These are phyloP conservation scores for Lates japonicus DNA, from an alignment of 2,797 vertebrate species.

Conservation along the genomic window DNA sequence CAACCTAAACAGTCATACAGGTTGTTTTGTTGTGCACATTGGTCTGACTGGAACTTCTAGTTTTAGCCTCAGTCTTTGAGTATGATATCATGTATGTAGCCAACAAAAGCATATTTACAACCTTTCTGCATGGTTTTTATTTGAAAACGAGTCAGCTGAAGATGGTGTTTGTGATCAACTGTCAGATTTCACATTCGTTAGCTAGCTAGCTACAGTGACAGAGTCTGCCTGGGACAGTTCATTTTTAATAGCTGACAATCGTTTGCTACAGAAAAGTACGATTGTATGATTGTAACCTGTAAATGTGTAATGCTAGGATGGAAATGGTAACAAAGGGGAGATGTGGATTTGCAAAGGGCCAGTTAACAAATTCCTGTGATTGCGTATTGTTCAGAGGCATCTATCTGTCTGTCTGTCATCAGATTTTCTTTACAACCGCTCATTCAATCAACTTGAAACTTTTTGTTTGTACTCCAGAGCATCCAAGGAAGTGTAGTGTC, in stretches of 20 bases:
- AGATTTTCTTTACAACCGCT: too few relatives aligned
- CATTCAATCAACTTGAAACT: too few relatives aligned
- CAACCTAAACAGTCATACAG: too few relatives aligned
- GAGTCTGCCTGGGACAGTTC: too few relatives aligned
- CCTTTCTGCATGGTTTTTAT: background rate
- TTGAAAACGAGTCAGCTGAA: background rate
- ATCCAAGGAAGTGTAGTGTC: too few relatives aligned
- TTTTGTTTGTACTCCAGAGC: too few relatives aligned
- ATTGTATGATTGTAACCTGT: background rate
- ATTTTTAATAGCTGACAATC: too few relatives aligned
- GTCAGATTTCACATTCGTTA: background rate
- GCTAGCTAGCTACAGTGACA: background rate
- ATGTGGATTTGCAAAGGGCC: background rate
- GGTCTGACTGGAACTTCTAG: background rate
- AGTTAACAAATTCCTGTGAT: background rate
- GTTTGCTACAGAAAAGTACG: too few relatives aligned
- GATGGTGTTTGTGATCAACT: background rate
- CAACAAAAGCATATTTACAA: background rate
- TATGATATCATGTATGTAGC: background rate
- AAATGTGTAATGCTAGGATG: too few relatives aligned
- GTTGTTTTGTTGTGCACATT: too few relatives aligned
- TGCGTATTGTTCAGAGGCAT: too few relatives aligned
- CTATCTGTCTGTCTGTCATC: too few relatives aligned
- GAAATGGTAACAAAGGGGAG: background rate
- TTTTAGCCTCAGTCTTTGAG: background rate